A percentile compares a stretch with the other conserved stretches of the same genome.
Conservation (phyloP, 2,113 vertebrate genomes). For the Lasiurus cinereus region DNA sequence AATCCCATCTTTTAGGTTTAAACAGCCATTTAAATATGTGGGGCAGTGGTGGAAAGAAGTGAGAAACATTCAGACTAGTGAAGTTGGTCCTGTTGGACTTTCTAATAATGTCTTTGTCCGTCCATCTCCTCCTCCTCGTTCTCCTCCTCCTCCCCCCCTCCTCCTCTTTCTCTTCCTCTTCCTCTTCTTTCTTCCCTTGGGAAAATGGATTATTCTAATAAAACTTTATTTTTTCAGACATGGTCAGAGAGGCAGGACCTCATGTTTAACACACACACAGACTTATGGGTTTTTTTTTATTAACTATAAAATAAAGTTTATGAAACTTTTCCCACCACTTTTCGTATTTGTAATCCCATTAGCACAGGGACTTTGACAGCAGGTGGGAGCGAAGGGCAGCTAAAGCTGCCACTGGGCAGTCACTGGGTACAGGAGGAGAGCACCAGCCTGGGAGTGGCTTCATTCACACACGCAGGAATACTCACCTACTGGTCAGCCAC, state of each 20-base stretch:
- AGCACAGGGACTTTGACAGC: constrained; percentile 85
- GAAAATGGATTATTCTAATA: constrained; percentile 86
- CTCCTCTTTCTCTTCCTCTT: no score
- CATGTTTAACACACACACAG: constrained; percentile 85
- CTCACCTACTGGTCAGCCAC: constrained; percentile 83
- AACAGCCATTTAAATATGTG: background rate
- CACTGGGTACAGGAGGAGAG: constrained; percentile 83
- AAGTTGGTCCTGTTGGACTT: background rate
- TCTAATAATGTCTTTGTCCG: background rate
- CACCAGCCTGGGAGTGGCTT: constrained; percentile 84
- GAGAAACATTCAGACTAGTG: background rate
- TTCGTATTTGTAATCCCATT: constrained; percentile 84
- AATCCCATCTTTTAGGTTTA: constrained; percentile 8
- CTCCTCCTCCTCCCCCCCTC: no score
- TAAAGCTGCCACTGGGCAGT: constrained; percentile 82
- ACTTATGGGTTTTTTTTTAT: constrained; percentile 83
- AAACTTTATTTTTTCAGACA: constrained; percentile 86
- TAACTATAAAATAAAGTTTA: constrained; percentile 85
- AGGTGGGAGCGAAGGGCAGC: constrained; percentile 84
- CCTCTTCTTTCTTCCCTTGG: constrained; percentile 62
- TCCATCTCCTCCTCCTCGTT: background rate
- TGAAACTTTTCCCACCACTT: constrained; percentile 77
- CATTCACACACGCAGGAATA: constrained; percentile 80
- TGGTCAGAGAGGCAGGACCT: constrained; percentile 85
- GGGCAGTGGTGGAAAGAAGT: background rate